Evolutionary conservation across 2,797 vertebrate species (phyloP), one percentile per base, ranked within the genome.

Genomic region (Enteromius afrohamiltoni): DNA sequence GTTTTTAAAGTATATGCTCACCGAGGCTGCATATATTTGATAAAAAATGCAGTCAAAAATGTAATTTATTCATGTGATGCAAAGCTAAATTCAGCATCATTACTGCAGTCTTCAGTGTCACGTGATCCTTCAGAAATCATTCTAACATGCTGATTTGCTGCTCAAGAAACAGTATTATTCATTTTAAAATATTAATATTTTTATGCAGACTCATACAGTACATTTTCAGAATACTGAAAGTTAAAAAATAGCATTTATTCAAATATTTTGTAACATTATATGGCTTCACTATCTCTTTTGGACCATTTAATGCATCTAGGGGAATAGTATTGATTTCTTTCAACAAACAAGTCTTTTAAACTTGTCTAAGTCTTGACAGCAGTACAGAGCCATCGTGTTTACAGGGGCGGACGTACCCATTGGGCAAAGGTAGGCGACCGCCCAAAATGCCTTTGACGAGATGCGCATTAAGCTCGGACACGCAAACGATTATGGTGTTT

Each of bases 331-430:
- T 65, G 1, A 19, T 34, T 8, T 65, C 31, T 34, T 65, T 65
- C 2, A 65, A 14, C 29, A 19, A 45, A 16, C 9, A 49, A 71
- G 2, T 26, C 1, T 4, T 69, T 69, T 42, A 40, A 42, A 70
- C n/a, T n/a, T n/a, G n/a, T n/a, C n/a, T n/a, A n/a, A 7, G 68
- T 70, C 67, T 69, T 69, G 37, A 69, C n/a, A 45, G 67, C 13
- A 6, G 21, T 69, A n/a, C 11, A 42, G 21, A 47, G n/a, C 40
- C 13, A 70, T 16, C 26, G 68, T 45, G 40, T 69, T 47, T 47
- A 49, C 34, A 37, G 34, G 34, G 34, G 34, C 1, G 37, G 37
- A 37, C 6, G 6, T 37, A 37, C 37, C 6, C 37, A 37, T 37
- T 37, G 8, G 37, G 37, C 37, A 37, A 37, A 37, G 37, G 6